Evolutionary conservation across 2,113 vertebrate species (phyloP).

Genomic region (Oryzias celebensis): DNA sequence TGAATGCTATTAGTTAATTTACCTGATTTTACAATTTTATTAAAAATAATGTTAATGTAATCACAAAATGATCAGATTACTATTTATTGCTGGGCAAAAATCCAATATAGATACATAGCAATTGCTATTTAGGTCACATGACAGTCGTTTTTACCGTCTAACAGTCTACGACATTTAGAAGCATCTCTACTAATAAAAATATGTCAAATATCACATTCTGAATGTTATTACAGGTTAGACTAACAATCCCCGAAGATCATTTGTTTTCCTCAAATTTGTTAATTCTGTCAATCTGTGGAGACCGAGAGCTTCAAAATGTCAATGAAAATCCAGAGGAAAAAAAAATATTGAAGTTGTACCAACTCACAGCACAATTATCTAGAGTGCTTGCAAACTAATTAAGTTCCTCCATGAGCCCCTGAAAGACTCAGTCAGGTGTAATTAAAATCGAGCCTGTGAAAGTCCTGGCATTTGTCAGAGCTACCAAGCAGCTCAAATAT

Average conservation of each 20-base stretch:
- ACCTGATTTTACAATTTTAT: no score
- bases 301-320: constrained; percentile 60
- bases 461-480: constrained; percentile 94
- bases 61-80: no score
- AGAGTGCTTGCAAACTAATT: constrained; percentile 84
- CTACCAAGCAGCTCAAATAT: constrained; percentile 91
- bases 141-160: constrained; percentile 4
- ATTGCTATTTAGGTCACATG: not conserved
- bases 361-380: constrained; percentile 39
- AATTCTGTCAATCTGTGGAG: constrained; percentile 39
- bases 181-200: constrained; percentile 28
- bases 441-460: constrained; percentile 92
- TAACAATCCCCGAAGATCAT: constrained; percentile 13
- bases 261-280: constrained; percentile 42
- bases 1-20: no score
- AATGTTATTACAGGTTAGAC: constrained; percentile 14
- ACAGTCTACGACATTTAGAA: constrained; percentile 17
- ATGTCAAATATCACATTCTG: constrained; percentile 29
- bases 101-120: no score
- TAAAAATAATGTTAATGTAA: no score
- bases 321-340: constrained; percentile 56
- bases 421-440: constrained; percentile 86
- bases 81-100: no score
- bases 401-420: constrained; percentile 82
- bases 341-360: constrained; percentile 66